These are phyloP conservation scores for Uropetala carovei DNA, from an alignment of 2,888 invertebrate species.

Conservation along the genomic window DNA sequence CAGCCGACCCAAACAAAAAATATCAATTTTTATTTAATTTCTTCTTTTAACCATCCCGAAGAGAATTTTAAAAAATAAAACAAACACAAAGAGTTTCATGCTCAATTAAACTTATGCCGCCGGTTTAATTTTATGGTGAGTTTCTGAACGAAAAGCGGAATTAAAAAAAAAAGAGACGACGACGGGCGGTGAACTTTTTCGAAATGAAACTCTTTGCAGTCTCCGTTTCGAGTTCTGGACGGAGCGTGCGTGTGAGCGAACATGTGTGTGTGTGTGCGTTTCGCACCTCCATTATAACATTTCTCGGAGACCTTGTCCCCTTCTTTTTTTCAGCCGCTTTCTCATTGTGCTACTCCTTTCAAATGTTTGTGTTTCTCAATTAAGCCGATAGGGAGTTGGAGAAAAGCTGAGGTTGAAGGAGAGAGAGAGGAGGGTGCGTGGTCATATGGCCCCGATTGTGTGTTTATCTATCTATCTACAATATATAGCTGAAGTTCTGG, in stretches of 20 bases:
- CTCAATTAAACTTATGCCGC: not conserved
- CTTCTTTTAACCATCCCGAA: no score
- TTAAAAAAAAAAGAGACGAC: not conserved
- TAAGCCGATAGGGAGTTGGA: not conserved
- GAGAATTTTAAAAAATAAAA: no score
- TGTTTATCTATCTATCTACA: no score
- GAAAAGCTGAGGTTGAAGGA: no score
- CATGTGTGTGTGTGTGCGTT: not conserved
- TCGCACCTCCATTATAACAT: not conserved
- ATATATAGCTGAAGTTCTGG: no score
- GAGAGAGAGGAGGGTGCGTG: no score
- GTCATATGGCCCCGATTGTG: no score
- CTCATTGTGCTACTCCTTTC: not conserved
- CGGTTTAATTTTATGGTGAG: not conserved
- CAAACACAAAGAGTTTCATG: no score
- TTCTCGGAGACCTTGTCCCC: not conserved
- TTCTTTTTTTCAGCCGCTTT: not conserved
- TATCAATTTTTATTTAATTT: no score
- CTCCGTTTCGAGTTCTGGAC: not conserved
- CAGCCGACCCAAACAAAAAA: no score
- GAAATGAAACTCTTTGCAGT: not conserved
- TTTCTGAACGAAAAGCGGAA: not conserved
- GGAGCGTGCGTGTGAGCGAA: no score
- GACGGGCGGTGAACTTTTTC: not conserved
- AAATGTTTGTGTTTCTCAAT: not conserved